Base-by-base conservation (phyloP, 2,113 vertebrate species). In the Stegostoma tigrinum region DNA sequence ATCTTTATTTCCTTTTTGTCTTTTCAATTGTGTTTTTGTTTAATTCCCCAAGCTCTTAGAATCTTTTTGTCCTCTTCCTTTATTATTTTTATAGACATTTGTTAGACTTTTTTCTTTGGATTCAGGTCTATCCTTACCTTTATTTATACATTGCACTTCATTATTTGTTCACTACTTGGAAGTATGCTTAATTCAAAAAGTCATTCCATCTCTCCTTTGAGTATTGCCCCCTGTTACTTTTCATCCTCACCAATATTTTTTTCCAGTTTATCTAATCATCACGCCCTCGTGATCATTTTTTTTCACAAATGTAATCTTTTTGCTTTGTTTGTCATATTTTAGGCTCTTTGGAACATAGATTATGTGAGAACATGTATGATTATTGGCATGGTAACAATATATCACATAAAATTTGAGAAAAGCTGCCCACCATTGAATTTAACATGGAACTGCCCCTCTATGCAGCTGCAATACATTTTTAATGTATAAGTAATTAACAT, bases 401-500 rank as follows among this genome's bases (percentile, higher is more conserved):
- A 38, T 66, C 61, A 93, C 34, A 38, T n/a, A 93, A 21, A 34
- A 38, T 93, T 93, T 27, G 45, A 89, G 45, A 61, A 89, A 89
- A 14, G 45, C 90, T 90, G 48, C 24, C 38, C 90, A 64, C 61
- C 61, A 66, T 34, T 93, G 66, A 93, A 66, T 93, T 93, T 66
- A 93, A 19, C 8, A n/a, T 93, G 61, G 67, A 93, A 93, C 30
- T 66, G 30, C 64, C 48, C 61, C 90, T 21, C 52, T 66, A n/a
- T 55, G 21, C 90, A 64, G 86, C 21, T 93, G 55, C 38, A 66
- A 61, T 66, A 66, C n/a, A n/a, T 93, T 93, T 93, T 93, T 66
- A 93, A 66, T 93, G 34, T 66, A 66, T 93, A 93, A 93, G 90
- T 66, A 93, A 66, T 48, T 89, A 89, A 89, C 86, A 89, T 52